Evolutionary conservation across 2,797 vertebrate species (phyloP).

Genomic region (Lophotriccus pileatus): DNA sequence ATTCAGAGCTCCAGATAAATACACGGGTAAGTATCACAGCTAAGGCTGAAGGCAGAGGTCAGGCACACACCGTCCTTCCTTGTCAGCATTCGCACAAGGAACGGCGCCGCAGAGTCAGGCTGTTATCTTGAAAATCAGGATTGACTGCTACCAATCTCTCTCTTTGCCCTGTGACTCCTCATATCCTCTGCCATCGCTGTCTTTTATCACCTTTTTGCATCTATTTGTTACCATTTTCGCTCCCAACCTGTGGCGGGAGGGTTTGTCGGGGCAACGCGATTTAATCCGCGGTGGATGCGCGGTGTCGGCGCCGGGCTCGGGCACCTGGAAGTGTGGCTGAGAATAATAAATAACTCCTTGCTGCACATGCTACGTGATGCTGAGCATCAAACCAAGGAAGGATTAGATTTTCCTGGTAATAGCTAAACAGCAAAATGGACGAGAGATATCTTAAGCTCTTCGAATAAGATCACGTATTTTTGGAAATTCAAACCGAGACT

Average conservation of each 20-base stretch:
- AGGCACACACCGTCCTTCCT: not conserved
- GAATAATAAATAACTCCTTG: not conserved
- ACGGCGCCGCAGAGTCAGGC: not conserved
- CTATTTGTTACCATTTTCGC: not conserved
- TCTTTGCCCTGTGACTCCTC: not conserved
- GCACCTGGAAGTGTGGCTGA: not conserved
- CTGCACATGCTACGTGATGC: not conserved
- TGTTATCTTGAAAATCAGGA: not conserved
- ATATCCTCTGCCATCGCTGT: not conserved
- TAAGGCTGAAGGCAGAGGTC: not conserved
- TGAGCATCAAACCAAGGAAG: not conserved
- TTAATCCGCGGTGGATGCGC: not conserved
- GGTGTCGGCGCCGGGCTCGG: not conserved
- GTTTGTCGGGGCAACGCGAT: not conserved
- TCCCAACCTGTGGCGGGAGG: not conserved
- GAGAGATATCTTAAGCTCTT: not conserved
- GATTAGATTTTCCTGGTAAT: not conserved
- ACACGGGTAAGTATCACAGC: not conserved
- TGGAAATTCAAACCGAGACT: not conserved
- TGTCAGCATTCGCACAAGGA: not conserved
- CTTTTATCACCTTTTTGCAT: not conserved
- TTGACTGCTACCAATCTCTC: not conserved
- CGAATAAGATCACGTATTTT: not conserved
- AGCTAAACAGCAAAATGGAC: constrained; percentile 19
- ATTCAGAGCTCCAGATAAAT: not conserved